A percentile compares a stretch with the other conserved stretches of the same genome.
Evolutionary conservation across 2,888 invertebrate genomes (phyloP).

Genomic region (Eurytoma californica): DNA sequence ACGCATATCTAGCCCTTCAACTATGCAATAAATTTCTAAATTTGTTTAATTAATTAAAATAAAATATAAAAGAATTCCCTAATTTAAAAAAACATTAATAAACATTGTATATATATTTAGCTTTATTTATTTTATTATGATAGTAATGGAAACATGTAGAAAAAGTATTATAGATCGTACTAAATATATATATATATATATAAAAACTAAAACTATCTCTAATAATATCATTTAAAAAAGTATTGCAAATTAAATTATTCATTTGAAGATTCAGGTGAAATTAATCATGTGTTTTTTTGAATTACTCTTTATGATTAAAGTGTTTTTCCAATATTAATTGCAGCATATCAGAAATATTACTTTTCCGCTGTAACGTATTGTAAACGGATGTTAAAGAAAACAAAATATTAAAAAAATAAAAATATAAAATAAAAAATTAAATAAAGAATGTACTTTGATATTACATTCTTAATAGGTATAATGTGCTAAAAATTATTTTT

Average conservation of each 20-base stretch:
- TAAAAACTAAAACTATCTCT: not conserved
- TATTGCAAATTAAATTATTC: not conserved
- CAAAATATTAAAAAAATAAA: no score
- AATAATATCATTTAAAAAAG: not conserved
- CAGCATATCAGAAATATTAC: not conserved
- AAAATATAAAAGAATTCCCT: no score
- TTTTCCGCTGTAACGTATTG: not conserved
- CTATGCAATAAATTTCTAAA: not conserved
- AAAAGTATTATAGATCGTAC: not conserved
- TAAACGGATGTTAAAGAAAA: no score
- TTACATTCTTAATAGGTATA: no score
- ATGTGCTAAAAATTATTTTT: no score
- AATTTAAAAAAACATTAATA: no score
- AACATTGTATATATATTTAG: no score
- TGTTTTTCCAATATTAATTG: slow-evolving; percentile 12
- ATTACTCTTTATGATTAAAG: not conserved
- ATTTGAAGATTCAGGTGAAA: slow-evolving; percentile 9
- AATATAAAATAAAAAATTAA: no score
- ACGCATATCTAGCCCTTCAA: not conserved
- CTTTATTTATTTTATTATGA: no score
- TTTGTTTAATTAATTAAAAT: not conserved
- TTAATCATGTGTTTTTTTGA: slow-evolving; percentile 25
- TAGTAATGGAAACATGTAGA: not conserved
- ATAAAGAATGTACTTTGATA: no score
- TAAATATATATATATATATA: not conserved